phyloP scores from a whole-genome alignment of 2,797 vertebrate species.

The Intellagama lesueurii region DNA sequence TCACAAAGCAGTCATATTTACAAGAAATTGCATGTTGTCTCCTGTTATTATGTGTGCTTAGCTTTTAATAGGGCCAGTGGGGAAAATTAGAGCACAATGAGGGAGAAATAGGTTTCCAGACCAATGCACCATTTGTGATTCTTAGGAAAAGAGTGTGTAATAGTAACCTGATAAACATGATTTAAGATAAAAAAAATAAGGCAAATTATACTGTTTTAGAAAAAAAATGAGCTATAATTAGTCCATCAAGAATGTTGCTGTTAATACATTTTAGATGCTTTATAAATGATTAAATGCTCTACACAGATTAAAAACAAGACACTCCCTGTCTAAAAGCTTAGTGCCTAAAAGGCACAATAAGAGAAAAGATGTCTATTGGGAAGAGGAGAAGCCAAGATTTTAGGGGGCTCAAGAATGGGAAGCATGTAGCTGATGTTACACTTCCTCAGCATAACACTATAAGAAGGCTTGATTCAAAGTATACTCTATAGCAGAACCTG shows the following conservation, averaged over 20 bases:
- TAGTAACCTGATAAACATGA: background rate
- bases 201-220: background rate
- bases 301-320: background rate
- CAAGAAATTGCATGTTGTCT: slow-evolving; percentile 13
- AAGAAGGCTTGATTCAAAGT: no score
- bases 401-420: no score
- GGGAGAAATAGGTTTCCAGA: background rate
- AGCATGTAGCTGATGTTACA: no score
- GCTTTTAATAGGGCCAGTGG: background rate
- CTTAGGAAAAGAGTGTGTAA: background rate
- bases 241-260: background rate
- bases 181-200: background rate
- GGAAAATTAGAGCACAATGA: slow-evolving; percentile 9
- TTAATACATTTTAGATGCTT: background rate
- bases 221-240: background rate
- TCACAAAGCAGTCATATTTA: slow-evolving; percentile 8
- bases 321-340: no score
- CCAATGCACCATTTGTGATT: background rate
- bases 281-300: background rate
- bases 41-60: background rate
- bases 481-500: no score
- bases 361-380: no score
- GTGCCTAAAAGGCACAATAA: no score
- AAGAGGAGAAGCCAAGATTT: no score
- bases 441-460: no score